Evolutionary conservation across 2,888 invertebrate genomes (phyloP), one percentile per base, ranked within the genome.

Genomic region (Sericinus montela): DNA sequence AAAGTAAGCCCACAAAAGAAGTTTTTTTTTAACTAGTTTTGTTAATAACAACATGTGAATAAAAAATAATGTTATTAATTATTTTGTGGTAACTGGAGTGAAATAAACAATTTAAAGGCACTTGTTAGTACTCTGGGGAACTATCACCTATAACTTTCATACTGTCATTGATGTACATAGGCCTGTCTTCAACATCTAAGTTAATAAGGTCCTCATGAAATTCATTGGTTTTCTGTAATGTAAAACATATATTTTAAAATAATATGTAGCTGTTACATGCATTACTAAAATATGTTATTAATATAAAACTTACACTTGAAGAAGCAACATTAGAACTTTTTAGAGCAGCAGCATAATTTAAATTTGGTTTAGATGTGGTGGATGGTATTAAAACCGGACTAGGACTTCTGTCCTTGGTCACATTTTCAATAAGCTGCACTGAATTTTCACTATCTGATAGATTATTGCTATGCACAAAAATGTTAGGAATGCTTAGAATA

Each of bases 121-220:
- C 69, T 70, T 47, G n/a, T 68, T 59, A 86, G 61, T 83, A 86
- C 63, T 87, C 86, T 9, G 87, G 86, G 59, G 87, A 86, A 66
- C 83, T 86, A 51, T 82, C 84, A 59, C 77, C 77, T 28, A 69
- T 55, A 65, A 71, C 67, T 62, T 77, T 80, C 3, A 69, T 60
- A 53, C 58, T 61, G 44, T 83, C 80, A 71, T 74, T 82, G 23
- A 72, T 55, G 54, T 72, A 57, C 39, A 79, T 67, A 29, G 72
- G 60, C 30, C 67, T 78, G 1, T 86, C 83, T 52, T 84, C 86
- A 48, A 78, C 75, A 59, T 88, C 87, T 75, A 88, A 87, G 49
- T 62, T 72, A 25, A 88, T 88, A 39, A 88, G 71, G 60, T 87
- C 85, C 48, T 79, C 84, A 60, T 53, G 67, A 48, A 63, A 62